A percentile compares a stretch with the other conserved stretches of the same genome.
Conservation (phyloP, 2,113 vertebrate genomes). For the Seriola rivoliana region DNA sequence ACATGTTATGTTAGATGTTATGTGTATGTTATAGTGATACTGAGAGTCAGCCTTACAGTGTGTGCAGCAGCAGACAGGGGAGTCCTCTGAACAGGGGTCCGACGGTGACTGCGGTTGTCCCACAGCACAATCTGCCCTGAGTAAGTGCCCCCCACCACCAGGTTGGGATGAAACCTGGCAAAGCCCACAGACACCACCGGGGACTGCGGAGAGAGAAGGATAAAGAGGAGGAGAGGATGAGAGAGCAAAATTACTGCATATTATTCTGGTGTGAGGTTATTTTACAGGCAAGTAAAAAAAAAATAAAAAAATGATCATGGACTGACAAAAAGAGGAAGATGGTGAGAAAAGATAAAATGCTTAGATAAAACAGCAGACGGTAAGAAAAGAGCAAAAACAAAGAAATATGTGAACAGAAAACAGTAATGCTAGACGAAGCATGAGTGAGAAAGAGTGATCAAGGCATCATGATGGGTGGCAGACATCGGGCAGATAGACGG, state of each 20-base stretch:
- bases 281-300: background rate
- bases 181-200: conserved; percentile 98
- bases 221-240: conserved; percentile 1
- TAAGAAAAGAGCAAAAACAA: conserved; percentile 42
- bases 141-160: conserved; percentile 95
- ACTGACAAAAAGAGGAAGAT: too few relatives aligned
- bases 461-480: conserved; percentile 71
- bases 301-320: too few relatives aligned
- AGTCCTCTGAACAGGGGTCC: conserved; percentile 96
- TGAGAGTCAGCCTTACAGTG: conserved; percentile 87
- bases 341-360: conserved; percentile 19
- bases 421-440: conserved; percentile 35
- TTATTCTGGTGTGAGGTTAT: conserved; percentile 4
- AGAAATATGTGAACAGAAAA: conserved; percentile 41
- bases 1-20: too few relatives aligned
- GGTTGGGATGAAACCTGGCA: conserved; percentile 96
- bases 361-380: conserved; percentile 27
- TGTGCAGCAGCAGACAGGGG: conserved; percentile 97
- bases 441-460: conserved; percentile 44
- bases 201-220: conserved; percentile 85
- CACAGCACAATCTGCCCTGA: conserved; percentile 97
- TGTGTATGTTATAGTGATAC: background rate
- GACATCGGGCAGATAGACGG: conserved; percentile 49
- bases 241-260: background rate
- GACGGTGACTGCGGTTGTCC: conserved; percentile 97